Percentiles rank a stretch among this genome's conserved stretches.
Conservation (phyloP, 2,113 vertebrate genomes). For the human (Homo sapiens) region GRCh38 chr15:57287001-57287500, state of each 20-base stretch:
- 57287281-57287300: conserved; percentile 78
- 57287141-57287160: conserved; percentile 85
- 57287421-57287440: conserved; percentile 64
- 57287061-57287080: conserved; percentile 87
- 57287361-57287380: conserved; percentile 79
- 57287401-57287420: conserved; percentile 58
- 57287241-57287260: conserved; percentile 83
- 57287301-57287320: conserved; percentile 82
- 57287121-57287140: conserved; percentile 88
- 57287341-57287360: conserved; percentile 81
- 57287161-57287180: conserved; percentile 87
- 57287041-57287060: conserved; percentile 91
- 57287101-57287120: conserved; percentile 90
- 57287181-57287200: conserved; percentile 84
- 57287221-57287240: conserved; percentile 79
- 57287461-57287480: conserved; percentile 75
- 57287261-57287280: conserved; percentile 85
- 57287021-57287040: conserved; percentile 89
- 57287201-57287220: conserved; percentile 83
- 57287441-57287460: conserved; percentile 79
- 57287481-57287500: conserved; percentile 65
- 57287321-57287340: conserved; percentile 83
- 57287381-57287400: conserved; percentile 66
- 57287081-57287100: conserved; percentile 86
- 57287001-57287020: conserved; percentile 89